Percentiles rank a stretch among this genome's conserved stretches.
phyloP scores from a whole-genome alignment of 2,113 vertebrate species.

The Lepidothrix coronata region DNA sequence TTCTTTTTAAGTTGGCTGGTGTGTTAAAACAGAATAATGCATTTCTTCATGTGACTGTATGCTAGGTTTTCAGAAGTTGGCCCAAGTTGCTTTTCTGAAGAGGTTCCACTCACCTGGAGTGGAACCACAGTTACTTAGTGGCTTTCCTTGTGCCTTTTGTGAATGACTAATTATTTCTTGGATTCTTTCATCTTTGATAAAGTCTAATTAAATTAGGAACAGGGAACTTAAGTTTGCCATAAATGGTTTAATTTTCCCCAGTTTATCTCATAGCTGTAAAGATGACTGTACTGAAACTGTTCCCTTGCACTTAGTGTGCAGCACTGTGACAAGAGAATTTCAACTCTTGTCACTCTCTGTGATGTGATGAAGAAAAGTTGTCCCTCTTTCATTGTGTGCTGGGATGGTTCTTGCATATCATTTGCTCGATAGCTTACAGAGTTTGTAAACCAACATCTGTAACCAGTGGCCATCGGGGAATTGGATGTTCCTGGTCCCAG shows the following conservation, averaged over 20 bases:
- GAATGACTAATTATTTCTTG: background rate
- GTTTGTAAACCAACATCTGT: background rate
- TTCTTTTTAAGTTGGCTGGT: background rate
- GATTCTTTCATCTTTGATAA: background rate
- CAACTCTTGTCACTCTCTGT: background rate
- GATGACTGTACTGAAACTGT: background rate
- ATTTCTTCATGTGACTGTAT: background rate
- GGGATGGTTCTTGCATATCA: fast-evolving
- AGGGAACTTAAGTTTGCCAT: background rate
- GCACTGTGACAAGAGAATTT: background rate
- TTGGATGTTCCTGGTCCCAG: background rate
- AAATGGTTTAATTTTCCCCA: background rate
- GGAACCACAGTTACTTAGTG: background rate
- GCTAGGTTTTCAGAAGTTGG: background rate
- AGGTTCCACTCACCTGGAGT: background rate
- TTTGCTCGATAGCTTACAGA: background rate
- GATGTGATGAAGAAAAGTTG: background rate
- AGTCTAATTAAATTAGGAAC: background rate
- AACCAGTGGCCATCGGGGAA: background rate
- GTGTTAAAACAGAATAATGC: background rate
- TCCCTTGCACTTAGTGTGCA: background rate
- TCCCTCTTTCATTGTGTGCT: background rate
- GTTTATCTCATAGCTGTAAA: background rate
- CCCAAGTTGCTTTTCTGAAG: background rate
- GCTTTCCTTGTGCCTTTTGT: background rate